Conservation (phyloP, 1,140 invertebrate species). For the Halotydeus destructor region DNA sequence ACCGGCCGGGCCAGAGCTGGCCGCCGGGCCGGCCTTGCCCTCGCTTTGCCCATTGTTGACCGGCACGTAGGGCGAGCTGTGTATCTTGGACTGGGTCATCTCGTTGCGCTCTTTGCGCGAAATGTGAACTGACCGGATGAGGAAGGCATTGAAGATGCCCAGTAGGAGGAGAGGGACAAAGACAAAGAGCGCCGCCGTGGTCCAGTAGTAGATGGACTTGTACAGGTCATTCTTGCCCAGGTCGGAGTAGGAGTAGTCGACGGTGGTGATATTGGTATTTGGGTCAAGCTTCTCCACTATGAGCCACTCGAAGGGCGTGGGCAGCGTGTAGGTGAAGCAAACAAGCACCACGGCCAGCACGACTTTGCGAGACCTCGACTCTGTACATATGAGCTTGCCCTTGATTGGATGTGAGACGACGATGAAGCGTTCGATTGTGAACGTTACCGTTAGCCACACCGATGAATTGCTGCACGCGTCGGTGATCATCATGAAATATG, state of each 20-base stretch:
- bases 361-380: conserved; percentile 30
- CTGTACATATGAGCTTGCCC: conserved; percentile 44
- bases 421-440: conserved; percentile 47
- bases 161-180: conserved; percentile 41
- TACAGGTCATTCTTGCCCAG: conserved; percentile 35
- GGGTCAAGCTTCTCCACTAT: conserved; percentile 19
- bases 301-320: conserved; percentile 40
- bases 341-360: conserved; percentile 37
- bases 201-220: conserved; percentile 39
- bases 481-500: conserved; percentile 35
- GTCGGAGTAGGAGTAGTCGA: conserved; percentile 13
- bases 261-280: conserved; percentile 12
- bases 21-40: not conserved
- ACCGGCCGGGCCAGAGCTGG: not conserved
- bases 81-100: conserved; percentile 27
- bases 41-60: not conserved
- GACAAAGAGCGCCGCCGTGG: conserved; percentile 39
- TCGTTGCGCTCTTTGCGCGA: conserved; percentile 30
- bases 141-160: conserved; percentile 45
- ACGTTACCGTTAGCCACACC: conserved; percentile 52
- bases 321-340: conserved; percentile 37
- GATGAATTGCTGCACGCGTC: conserved; percentile 44
- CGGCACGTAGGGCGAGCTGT: not conserved
- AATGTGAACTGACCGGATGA: conserved; percentile 40
- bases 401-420: conserved; percentile 51